phyloP scores from a whole-genome alignment of 2,797 vertebrate genomes.

The Thaleichthys pacificus region DNA sequence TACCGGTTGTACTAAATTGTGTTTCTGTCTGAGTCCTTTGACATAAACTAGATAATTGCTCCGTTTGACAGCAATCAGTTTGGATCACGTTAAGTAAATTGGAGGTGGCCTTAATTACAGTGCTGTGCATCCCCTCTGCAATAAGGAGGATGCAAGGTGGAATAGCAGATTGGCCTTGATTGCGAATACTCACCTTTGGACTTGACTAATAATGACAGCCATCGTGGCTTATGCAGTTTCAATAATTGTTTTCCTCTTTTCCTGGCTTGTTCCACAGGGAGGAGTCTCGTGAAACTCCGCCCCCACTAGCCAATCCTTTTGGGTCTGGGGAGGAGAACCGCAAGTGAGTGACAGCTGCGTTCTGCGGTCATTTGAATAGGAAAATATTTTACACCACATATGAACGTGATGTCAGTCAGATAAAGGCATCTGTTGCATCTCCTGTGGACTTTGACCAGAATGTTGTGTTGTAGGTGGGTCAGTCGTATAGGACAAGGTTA shows the following conservation, averaged over 20 bases:
- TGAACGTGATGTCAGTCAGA: background rate
- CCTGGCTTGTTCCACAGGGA: constrained; percentile 40
- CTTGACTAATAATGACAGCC: too few relatives aligned
- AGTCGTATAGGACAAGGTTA: constrained; percentile 30
- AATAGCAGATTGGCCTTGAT: background rate
- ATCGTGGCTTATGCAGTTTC: too few relatives aligned
- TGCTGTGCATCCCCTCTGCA: too few relatives aligned
- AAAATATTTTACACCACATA: background rate
- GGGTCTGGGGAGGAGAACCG: constrained; percentile 63
- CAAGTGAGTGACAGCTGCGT: constrained; percentile 50
- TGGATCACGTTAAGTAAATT: background rate
- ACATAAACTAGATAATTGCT: background rate
- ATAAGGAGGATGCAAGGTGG: too few relatives aligned
- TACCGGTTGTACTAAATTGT: background rate
- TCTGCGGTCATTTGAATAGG: background rate
- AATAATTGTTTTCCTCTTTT: background rate
- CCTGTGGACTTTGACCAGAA: background rate
- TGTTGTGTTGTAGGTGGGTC: constrained; percentile 9
- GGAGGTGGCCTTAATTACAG: background rate
- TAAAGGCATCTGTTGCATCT: background rate
- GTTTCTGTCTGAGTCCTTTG: background rate
- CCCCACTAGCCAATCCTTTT: constrained; percentile 66
- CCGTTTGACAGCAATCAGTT: background rate
- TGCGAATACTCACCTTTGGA: background rate
- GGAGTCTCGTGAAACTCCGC: constrained; percentile 22